Evolutionary conservation across 1,140 invertebrate species (phyloP), one percentile per base, ranked within the genome.

Genomic region (Ceratina australensis): DNA sequence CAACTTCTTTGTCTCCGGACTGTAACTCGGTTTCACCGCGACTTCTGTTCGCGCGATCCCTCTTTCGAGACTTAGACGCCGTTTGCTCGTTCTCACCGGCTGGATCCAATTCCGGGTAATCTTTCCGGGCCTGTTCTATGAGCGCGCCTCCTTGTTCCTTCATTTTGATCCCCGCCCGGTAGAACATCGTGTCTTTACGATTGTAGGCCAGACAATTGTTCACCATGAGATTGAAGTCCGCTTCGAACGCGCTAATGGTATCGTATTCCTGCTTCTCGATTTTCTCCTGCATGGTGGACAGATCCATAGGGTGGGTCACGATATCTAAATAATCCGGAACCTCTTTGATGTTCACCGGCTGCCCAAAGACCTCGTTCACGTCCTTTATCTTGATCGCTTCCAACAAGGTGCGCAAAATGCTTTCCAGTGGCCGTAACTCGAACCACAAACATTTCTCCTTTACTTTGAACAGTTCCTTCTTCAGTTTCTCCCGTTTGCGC

Each of bases 161-260:
- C 94, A 99, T 96, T 86, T 96, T 96, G 0, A 97, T 92, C 18
- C 96, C 98, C 10, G 97, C 96, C 78, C 96, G 95, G 91, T 96
- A 96, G 87, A 96, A 96, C 81, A 97, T 95, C 0, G 98, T 99
- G 85, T 98, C 97, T 90, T 97, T 98, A 69, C 97, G 96, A 92
- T 99, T 99, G 88, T 99, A 99, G 0, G 95, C 96, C 73, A 98
- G 93, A 90, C 98, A 99, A 90, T 99, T 99, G 69, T 95, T 95
- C 42, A 99, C 97, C 95, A 99, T 99, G 0, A 99, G 93, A 86
- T 96, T 95, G 89, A 99, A 99, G 92, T 99, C 98, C 1, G 92
- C 92, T 89, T 98, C 96, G 87, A 99, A 95, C 20, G 95, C 94
- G 69, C 96, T 95, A 54, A 99, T 93, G 26, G 94, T 95, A 7